These are phyloP conservation scores for Diogma glabrata DNA, from an alignment of 2,888 invertebrate species.

Conservation along the genomic window DNA sequence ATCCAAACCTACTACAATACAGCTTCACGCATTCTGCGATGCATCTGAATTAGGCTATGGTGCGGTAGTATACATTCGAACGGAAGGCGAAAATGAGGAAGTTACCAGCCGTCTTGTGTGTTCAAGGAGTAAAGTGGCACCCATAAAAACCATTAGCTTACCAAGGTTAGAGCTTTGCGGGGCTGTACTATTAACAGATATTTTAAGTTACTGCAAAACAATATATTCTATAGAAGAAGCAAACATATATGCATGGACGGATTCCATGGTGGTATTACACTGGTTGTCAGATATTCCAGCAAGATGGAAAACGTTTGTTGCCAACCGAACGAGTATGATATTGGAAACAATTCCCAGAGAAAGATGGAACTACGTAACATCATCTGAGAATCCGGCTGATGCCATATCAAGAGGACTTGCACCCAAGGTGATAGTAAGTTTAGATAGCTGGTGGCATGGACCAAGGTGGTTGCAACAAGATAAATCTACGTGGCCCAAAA, in stretches of 20 bases:
- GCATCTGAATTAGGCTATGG: background rate
- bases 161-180: background rate
- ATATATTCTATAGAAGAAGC: no score
- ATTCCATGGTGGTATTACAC: background rate
- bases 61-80: background rate
- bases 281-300: background rate
- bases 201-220: no score
- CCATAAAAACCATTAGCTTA: background rate
- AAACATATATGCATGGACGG: background rate
- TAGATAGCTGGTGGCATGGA: background rate
- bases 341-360: background rate
- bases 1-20: background rate
- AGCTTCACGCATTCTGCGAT: background rate
- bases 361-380: background rate
- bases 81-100: background rate
- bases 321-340: background rate
- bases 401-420: background rate
- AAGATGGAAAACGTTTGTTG: background rate
- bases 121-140: background rate
- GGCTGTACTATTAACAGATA: background rate
- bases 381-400: background rate
- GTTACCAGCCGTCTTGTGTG: background rate
- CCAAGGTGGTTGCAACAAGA: background rate
- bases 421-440: background rate
- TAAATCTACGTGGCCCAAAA: background rate